These are phyloP conservation scores for Brachionus angularis DNA, from an alignment of 1,140 invertebrate genomes.

Conservation along the genomic window DNA sequence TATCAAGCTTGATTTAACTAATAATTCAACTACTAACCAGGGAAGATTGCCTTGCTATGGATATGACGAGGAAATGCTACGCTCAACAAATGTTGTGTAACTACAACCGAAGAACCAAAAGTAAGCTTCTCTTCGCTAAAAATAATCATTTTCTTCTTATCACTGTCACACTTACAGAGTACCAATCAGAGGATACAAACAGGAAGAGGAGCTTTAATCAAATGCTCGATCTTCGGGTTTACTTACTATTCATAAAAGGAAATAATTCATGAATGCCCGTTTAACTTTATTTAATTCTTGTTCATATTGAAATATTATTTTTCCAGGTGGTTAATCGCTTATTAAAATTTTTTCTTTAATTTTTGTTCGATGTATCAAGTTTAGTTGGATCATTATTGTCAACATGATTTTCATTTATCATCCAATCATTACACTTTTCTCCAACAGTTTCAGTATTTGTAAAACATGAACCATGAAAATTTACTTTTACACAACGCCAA, in stretches of 20 bases:
- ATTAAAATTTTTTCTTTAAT: too few species aligned
- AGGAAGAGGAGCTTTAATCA: neutral
- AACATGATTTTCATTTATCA: too few species aligned
- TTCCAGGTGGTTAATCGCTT: too few species aligned
- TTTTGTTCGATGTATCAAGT: too few species aligned
- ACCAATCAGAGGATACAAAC: neutral
- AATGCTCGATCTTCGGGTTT: neutral
- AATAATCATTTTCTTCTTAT: constrained; percentile 7
- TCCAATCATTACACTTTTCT: too few species aligned
- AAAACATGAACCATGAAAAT: too few species aligned
- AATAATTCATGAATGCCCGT: constrained; percentile 15
- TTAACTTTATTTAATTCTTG: neutral
- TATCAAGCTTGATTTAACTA: too few species aligned
- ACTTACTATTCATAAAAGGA: neutral
- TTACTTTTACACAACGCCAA: too few species aligned
- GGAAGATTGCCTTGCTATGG: neutral
- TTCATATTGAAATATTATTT: too few species aligned
- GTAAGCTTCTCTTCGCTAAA: neutral
- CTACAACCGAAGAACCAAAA: neutral
- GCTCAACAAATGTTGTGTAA: neutral
- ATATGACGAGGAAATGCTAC: neutral
- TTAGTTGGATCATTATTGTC: too few species aligned
- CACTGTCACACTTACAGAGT: neutral
- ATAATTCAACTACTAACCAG: too few species aligned
- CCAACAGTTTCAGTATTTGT: too few species aligned